Evolutionary conservation across 2,888 invertebrate genomes (phyloP).

Genomic region (Synergus gifuensis): DNA sequence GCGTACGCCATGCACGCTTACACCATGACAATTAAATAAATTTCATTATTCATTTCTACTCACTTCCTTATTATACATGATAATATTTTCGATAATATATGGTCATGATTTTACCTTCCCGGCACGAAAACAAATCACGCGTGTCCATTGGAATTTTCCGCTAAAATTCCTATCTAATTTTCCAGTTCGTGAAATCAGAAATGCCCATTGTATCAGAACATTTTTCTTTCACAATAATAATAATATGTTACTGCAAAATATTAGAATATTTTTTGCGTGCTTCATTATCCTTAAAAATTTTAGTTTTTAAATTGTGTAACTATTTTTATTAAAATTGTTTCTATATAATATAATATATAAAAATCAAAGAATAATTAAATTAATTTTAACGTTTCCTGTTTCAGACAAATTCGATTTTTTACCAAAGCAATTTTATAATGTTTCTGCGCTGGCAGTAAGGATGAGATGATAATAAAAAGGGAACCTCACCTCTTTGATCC

Average conservation of each 20-base stretch:
- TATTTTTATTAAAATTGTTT: background rate
- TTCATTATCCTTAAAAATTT: background rate
- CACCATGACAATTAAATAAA: conserved; percentile 6
- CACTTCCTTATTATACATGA: conserved; percentile 15
- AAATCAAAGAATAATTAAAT: background rate
- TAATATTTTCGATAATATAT: conserved; percentile 5
- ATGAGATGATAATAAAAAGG: background rate
- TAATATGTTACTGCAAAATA: too few relatives aligned
- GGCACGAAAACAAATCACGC: background rate
- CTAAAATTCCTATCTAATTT: too few relatives aligned
- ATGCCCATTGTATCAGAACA: too few relatives aligned
- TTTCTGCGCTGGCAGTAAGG: background rate
- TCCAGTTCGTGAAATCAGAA: too few relatives aligned
- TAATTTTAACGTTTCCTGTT: background rate
- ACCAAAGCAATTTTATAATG: background rate
- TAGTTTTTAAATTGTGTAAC: background rate
- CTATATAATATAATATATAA: background rate
- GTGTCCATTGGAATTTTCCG: conserved; percentile 1
- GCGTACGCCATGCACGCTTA: background rate
- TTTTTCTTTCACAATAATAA: too few relatives aligned
- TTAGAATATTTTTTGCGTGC: too few relatives aligned
- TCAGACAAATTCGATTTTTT: background rate
- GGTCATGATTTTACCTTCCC: background rate
- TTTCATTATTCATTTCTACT: background rate
- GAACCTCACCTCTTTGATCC: conserved; percentile 50